Percentiles rank a stretch among this genome's conserved stretches.
Conservation (phyloP, 2,888 invertebrate species). For the Carpatolechia fugitivella region DNA sequence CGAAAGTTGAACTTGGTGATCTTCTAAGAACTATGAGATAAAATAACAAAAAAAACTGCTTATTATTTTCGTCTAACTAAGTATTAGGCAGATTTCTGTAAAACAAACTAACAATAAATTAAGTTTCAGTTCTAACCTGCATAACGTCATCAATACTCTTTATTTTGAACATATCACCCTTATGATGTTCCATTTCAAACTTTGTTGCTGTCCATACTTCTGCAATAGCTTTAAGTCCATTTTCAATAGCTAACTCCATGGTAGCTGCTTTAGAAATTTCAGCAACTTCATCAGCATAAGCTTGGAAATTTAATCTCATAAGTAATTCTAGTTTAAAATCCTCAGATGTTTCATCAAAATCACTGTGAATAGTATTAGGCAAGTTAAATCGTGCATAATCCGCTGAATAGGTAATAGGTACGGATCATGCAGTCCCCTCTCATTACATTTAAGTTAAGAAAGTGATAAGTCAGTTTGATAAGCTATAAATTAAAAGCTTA, state of each 20-base stretch:
- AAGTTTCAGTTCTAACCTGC: slow-evolving; percentile 61
- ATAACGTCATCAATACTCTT: slow-evolving; percentile 89
- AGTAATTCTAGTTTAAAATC: slow-evolving; percentile 90
- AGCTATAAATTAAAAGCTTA: too few species aligned
- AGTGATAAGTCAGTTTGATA: too few species aligned
- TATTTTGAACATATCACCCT: slow-evolving; percentile 83
- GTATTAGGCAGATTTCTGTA: too few species aligned
- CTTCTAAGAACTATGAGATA: slow-evolving; percentile 82
- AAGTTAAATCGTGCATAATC: not conserved
- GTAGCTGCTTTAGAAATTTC: slow-evolving; percentile 93
- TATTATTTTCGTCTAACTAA: too few species aligned
- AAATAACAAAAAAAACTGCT: not conserved
- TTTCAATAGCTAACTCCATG: slow-evolving; percentile 93
- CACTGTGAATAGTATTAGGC: slow-evolving; percentile 58
- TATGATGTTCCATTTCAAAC: slow-evolving; percentile 86
- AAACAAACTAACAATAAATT: too few species aligned
- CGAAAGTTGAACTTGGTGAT: slow-evolving; percentile 90
- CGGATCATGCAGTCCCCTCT: too few species aligned
- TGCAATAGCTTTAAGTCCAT: slow-evolving; percentile 84
- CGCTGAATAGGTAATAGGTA: too few species aligned
- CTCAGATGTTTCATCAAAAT: slow-evolving; percentile 88
- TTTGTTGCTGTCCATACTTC: slow-evolving; percentile 85
- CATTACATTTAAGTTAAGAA: too few species aligned
- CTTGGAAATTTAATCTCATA: slow-evolving; percentile 89
- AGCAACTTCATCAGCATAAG: slow-evolving; percentile 88